Evolutionary conservation across 2,113 vertebrate species (phyloP), one percentile per base, ranked within the genome.

Genomic region (Oryzias javanicus): DNA sequence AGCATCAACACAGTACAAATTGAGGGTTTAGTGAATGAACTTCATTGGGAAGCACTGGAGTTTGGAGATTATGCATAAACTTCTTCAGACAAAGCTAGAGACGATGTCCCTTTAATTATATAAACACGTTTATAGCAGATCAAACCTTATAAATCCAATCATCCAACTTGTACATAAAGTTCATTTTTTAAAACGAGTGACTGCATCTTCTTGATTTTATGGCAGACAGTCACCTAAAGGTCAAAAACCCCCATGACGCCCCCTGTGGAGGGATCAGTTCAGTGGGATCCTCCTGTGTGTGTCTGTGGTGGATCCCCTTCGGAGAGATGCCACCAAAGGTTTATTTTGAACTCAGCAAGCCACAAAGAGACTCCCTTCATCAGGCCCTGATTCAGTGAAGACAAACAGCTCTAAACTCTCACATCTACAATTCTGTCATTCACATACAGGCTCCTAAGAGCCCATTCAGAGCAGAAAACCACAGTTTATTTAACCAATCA

Each of bases 171-270:
- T 64, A 70, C 14, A 55, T 24, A 55, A 42, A 13, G 54, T 69
- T 51, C 19, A 20, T 62, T 46, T 59, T 62, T 40, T 18, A 63
- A 65, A 74, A 57, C 49, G 70, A 64, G 80, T 81, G 56, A 70
- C 56, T 52, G 29, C 4, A 20, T 63, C 56, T 69, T 70, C 13
- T 7, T 67, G 75, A 57, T 72, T 84, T 78, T 49, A 46, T 74
- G 57, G 67, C 84, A 89, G 88, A 83, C 84, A 83, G 76, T 22
- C 29, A 19, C 61, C 55, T 55, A 92, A 92, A 92, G 89, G 91
- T 93, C 88, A 87, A 54, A 86, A 70, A 65, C 77, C 67, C 80
- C 79, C 74, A 80, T 70, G 68, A 72, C 75, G 81, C 67, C 73
- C 56, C 65, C 68, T 57, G 70, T 45, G 58, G 64, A 74, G 81